Evolutionary conservation across 2,888 invertebrate genomes (phyloP), one percentile per base, ranked within the genome.

Genomic region (Melitaea athalia): DNA sequence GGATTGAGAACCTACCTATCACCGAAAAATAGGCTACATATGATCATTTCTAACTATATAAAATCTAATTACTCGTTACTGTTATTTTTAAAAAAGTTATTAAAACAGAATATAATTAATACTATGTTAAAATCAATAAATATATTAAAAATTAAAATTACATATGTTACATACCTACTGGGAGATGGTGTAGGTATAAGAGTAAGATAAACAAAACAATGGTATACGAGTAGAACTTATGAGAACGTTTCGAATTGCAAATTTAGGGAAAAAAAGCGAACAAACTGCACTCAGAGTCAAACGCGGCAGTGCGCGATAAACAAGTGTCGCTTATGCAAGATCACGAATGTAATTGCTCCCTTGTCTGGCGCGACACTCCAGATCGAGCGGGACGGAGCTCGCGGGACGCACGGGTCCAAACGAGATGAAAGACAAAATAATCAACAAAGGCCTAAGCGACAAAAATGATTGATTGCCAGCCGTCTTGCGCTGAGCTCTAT

Each of bases 261-360:
- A 91, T 91, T 89, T 88, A 79, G 83, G 83, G 82, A 88, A 89
- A 91, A n/a, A 92, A 90, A 86, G 82, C 87, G 85, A 81, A 85
- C 85, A 82, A 85, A 87, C 88, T 88, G 87, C 88, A 90, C 87
- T 91, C 85, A 86, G 88, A 91, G 89, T 91, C 91, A 87, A 88
- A 92, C 87, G 89, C 90, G 90, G 91, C 88, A 86, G 88, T 84
- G 85, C 83, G 87, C 85, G 92, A 92, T 92, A 92, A 92, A 87
- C 92, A 90, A 92, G 91, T 89, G 87, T 88, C 88, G 91, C 91
- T 93, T 93, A 93, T 93, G 93, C 93, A 91, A 92, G 93, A 93
- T 93, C 93, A 93, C 93, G 93, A 89, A 90, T 92, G 93, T 93
- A 93, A 93, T 93, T 93, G 93, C 93, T 92, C 92, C 92, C 92